These are phyloP conservation scores for Euleptes europaea DNA, from an alignment of 2,113 vertebrate species.

Conservation along the genomic window DNA sequence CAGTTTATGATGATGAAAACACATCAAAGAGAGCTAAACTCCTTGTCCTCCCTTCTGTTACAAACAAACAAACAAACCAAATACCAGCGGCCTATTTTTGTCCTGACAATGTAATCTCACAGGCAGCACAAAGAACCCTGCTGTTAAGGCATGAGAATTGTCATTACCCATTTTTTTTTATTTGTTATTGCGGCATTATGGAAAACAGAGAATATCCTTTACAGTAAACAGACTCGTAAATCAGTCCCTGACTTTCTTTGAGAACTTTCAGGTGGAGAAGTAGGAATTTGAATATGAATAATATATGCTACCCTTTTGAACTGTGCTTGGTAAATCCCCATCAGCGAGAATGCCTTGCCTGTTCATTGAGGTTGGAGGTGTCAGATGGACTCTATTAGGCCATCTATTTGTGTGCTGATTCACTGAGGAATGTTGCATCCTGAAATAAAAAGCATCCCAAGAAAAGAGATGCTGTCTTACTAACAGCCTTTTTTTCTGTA, in stretches of 20 bases:
- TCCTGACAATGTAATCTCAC: neutral
- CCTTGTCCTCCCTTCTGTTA: neutral
- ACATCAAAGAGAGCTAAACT: constrained; percentile 8
- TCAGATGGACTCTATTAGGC: constrained; percentile 11
- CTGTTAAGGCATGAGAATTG: neutral
- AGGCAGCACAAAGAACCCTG: neutral
- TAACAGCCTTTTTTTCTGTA: neutral
- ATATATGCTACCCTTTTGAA: constrained; percentile 7
- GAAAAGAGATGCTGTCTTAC: neutral
- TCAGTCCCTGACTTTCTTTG: neutral
- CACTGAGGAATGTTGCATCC: neutral
- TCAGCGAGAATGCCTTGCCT: neutral
- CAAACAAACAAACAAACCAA: neutral
- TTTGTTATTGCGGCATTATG: constrained; percentile 9
- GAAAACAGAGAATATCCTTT: constrained; percentile 4
- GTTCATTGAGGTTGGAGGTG: constrained; percentile 28
- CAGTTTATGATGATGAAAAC: constrained; percentile 31
- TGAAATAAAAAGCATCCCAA: constrained; percentile 7
- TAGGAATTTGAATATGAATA: constrained; percentile 44
- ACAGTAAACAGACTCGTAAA: constrained; percentile 8
- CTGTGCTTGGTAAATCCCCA: constrained; percentile 28
- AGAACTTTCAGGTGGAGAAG: constrained; percentile 29
- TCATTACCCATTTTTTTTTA: neutral
- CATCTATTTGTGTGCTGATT: constrained; percentile 31
- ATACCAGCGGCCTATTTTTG: neutral